These are phyloP conservation scores for Atrichornis clamosus DNA, from an alignment of 2,113 vertebrate genomes.

Conservation along the genomic window DNA sequence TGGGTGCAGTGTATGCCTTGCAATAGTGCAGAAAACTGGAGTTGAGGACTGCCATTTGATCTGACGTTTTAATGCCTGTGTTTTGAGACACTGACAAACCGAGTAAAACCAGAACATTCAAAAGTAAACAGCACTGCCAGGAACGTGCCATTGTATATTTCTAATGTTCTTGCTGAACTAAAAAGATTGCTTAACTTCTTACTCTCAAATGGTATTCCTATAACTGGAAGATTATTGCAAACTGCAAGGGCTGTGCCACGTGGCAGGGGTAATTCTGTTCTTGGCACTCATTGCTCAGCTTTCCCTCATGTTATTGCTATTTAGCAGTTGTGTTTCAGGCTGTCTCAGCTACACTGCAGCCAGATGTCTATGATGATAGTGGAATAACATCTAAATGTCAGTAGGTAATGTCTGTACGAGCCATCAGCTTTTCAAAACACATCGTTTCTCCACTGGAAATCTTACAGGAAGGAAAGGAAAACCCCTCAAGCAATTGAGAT, in stretches of 20 bases:
- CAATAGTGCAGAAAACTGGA: background rate
- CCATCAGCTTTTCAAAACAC: background rate
- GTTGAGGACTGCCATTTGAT: background rate
- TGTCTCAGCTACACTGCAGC: background rate
- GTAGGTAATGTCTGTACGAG: background rate
- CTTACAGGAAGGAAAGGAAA: background rate
- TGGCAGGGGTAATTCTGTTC: background rate
- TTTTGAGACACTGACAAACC: background rate
- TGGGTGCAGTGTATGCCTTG: background rate
- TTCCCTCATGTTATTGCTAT: background rate
- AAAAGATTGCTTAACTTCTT: background rate
- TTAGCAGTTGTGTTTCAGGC: background rate
- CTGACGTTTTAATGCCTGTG: background rate
- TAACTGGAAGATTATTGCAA: background rate
- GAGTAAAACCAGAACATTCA: background rate
- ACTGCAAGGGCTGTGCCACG: background rate
- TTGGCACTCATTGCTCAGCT: background rate
- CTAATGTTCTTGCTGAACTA: background rate
- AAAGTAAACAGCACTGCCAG: background rate
- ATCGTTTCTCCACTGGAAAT: background rate
- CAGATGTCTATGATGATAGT: background rate
- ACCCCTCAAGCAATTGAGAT: background rate
- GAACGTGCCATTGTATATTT: background rate
- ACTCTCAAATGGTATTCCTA: background rate
- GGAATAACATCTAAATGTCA: background rate